A percentile compares a stretch with the other conserved stretches of the same genome.
Evolutionary conservation across 2,113 vertebrate species (phyloP).

Genomic region (Paramisgurnus dabryanus): DNA sequence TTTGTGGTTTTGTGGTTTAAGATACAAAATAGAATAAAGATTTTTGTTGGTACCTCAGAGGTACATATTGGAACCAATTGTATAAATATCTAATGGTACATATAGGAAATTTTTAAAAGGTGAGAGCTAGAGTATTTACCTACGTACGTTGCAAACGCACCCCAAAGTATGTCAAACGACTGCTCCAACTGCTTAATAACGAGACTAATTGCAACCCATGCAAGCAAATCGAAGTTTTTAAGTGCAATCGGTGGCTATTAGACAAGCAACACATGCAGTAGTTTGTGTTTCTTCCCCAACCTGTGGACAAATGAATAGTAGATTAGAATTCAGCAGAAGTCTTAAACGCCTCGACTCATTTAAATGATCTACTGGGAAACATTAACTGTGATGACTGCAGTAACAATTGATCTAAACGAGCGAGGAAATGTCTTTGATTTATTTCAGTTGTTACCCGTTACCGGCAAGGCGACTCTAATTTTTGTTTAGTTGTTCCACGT

Average conservation of each 20-base stretch:
- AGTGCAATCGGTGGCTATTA: slow-evolving; percentile 48
- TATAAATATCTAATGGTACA: too few relatives aligned
- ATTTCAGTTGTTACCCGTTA: slow-evolving; percentile 55
- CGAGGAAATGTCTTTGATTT: slow-evolving; percentile 57
- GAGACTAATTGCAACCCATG: slow-evolving; percentile 42
- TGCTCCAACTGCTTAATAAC: slow-evolving; percentile 47
- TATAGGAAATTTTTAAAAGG: too few relatives aligned
- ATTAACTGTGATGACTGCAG: slow-evolving; percentile 54
- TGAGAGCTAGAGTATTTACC: not conserved
- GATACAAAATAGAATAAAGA: slow-evolving; percentile 36
- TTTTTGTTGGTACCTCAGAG: too few relatives aligned
- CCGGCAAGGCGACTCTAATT: slow-evolving; percentile 50
- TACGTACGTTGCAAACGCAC: slow-evolving; percentile 24
- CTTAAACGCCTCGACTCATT: slow-evolving; percentile 43
- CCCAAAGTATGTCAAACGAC: slow-evolving; percentile 44
- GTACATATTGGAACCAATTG: too few relatives aligned
- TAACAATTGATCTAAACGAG: slow-evolving; percentile 56
- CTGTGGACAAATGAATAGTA: slow-evolving; percentile 52
- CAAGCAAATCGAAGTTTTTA: slow-evolving; percentile 42
- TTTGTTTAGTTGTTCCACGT: slow-evolving; percentile 57
- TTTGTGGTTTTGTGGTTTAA: slow-evolving; percentile 21
- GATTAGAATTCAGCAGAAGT: slow-evolving; percentile 52
- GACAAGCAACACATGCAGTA: slow-evolving; percentile 43
- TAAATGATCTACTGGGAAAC: slow-evolving; percentile 57
- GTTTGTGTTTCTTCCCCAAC: slow-evolving; percentile 44